Evolutionary conservation across 2,888 invertebrate genomes (phyloP).

Genomic region (Pyrgus malvae): DNA sequence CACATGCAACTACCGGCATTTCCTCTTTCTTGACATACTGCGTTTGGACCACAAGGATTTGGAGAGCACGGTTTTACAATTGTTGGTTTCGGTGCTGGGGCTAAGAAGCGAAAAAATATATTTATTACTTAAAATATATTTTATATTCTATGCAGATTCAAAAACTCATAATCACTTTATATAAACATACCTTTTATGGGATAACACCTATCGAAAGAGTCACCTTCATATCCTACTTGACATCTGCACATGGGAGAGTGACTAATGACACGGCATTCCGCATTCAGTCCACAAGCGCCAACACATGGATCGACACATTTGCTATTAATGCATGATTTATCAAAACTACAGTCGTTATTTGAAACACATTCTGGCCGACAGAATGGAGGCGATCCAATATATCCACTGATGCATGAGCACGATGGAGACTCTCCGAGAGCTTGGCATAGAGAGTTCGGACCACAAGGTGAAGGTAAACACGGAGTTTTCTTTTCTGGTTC

Average conservation of each 20-base stretch:
- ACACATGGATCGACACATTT: conserved; percentile 91
- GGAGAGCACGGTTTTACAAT: conserved; percentile 77
- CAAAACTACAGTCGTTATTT: conserved; percentile 89
- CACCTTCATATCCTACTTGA: conserved; percentile 85
- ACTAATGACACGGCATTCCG: conserved; percentile 90
- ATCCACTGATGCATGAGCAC: conserved; percentile 88
- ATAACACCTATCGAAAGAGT: conserved; percentile 88
- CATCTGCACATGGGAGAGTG: conserved; percentile 94
- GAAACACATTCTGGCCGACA: conserved; percentile 92
- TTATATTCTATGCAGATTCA: no score
- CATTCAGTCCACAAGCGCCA: conserved; percentile 89
- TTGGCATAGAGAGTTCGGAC: conserved; percentile 87
- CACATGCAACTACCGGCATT: conserved; percentile 87
- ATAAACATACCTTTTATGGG: conserved; percentile 59
- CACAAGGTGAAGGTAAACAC: conserved; percentile 89
- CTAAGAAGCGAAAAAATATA: conserved; percentile 20
- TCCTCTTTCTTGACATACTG: conserved; percentile 85
- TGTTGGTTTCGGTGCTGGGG: conserved; percentile 44
- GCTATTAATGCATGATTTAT: conserved; percentile 89
- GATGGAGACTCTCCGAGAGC: conserved; percentile 80
- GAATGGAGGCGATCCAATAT: conserved; percentile 87
- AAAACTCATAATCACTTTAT: no score
- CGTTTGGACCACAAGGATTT: conserved; percentile 85
- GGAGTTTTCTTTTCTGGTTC: conserved; percentile 67
- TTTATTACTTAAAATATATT: no score